These are phyloP conservation scores for Acipenser transmontanus DNA, from an alignment of 2,797 vertebrate genomes.

Conservation along the genomic window DNA sequence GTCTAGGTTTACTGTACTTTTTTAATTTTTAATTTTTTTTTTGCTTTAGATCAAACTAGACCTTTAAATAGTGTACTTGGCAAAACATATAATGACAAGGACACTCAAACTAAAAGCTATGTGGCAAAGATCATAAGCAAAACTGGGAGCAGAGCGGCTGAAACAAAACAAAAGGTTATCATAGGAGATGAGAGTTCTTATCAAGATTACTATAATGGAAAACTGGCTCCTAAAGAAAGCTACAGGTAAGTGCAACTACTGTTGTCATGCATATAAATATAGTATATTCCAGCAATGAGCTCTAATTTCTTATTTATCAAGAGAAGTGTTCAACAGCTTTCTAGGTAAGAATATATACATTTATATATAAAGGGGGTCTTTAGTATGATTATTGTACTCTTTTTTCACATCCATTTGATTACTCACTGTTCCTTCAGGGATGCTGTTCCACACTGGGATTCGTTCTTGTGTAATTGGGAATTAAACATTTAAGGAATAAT, in stretches of 20 bases:
- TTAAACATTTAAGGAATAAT: too few relatives aligned
- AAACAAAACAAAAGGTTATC: conserved; percentile 16
- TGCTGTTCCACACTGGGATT: too few relatives aligned
- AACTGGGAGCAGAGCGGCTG: rapidly evolving
- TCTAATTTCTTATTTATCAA: too few relatives aligned
- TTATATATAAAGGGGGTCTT: background rate
- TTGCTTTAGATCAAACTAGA: background rate
- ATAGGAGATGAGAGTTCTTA: conserved; percentile 34
- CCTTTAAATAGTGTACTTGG: conserved; percentile 7
- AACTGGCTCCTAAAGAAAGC: conserved; percentile 22
- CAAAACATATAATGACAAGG: conserved; percentile 40
- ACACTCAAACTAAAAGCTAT: conserved; percentile 18
- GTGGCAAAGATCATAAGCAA: conserved; percentile 36
- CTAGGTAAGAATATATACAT: background rate
- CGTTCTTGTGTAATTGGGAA: too few relatives aligned
- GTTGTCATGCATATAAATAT: too few relatives aligned
- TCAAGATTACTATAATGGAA: conserved; percentile 36
- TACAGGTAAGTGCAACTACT: conserved; percentile 42
- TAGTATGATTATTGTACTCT: too few relatives aligned
- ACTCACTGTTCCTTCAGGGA: too few relatives aligned
- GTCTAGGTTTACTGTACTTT: background rate
- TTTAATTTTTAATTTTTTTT: background rate
- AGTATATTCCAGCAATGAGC: too few relatives aligned
- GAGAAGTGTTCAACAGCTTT: too few relatives aligned
- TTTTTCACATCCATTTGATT: too few relatives aligned